Evolutionary conservation across 1,140 invertebrate species (phyloP).

Genomic region (Conus ventricosus): DNA sequence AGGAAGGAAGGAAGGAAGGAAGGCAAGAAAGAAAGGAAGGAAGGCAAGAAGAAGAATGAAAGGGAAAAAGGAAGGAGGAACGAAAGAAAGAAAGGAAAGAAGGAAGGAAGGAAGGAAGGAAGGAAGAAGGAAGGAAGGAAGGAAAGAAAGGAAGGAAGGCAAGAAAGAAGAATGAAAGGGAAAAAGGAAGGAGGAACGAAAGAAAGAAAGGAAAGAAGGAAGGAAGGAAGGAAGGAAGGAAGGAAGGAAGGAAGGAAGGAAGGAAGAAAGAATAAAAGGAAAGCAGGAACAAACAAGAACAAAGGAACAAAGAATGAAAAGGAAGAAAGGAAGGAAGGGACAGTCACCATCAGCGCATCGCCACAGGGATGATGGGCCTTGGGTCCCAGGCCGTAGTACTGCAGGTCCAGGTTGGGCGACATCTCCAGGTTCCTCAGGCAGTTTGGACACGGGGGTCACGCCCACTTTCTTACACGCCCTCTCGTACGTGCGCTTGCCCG

Average conservation of each 20-base stretch:
- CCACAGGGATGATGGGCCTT: slow-evolving; percentile 63
- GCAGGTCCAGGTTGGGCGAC: slow-evolving; percentile 56
- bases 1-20: too few relatives aligned
- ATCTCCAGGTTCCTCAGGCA: slow-evolving; percentile 54
- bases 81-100: too few relatives aligned
- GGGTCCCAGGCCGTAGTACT: slow-evolving; percentile 63
- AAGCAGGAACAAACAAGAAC: not conserved
- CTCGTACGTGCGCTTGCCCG: slow-evolving; percentile 63
- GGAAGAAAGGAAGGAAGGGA: too few relatives aligned
- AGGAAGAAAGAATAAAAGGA: not conserved
- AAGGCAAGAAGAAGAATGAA: too few relatives aligned
- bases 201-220: not conserved
- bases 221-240: too few relatives aligned
- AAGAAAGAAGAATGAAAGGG: too few relatives aligned
- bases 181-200: not conserved
- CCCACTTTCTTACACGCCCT: slow-evolving; percentile 64
- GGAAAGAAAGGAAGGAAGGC: not conserved
- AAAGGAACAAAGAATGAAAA: not conserved
- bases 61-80: too few relatives aligned
- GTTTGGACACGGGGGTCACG: slow-evolving; percentile 58
- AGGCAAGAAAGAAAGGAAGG: too few relatives aligned
- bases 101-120: too few relatives aligned
- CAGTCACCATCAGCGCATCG: slow-evolving; percentile 66
- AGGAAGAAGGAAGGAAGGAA: not conserved
- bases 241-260: too few relatives aligned